Conservation (phyloP, 2,113 vertebrate genomes). For the Dasyornis broadbenti region DNA sequence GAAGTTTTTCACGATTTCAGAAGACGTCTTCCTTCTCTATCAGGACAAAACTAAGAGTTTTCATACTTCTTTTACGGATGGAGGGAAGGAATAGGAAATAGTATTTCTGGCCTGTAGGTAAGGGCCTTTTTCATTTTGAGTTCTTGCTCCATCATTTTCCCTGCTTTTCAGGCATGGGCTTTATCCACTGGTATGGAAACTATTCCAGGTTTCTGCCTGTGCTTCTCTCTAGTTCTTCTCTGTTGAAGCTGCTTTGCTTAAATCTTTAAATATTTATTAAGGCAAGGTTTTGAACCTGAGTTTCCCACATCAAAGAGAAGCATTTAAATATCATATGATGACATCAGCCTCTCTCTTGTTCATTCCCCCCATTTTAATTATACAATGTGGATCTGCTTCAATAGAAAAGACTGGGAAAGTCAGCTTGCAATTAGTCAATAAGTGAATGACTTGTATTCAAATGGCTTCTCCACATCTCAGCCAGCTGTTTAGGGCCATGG, state of each 20-base stretch:
- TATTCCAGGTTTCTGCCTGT: not conserved
- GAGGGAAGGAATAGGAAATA: not conserved
- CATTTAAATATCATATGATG: not conserved
- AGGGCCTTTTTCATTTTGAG: not conserved
- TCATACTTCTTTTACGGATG: not conserved
- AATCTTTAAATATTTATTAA: slow-evolving; percentile 25
- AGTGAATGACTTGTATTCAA: not conserved
- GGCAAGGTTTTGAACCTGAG: slow-evolving; percentile 8
- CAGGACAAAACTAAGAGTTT: not conserved
- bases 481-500: not conserved
- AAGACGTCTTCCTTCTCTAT: not conserved
- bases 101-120: not conserved
- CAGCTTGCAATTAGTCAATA: not conserved
- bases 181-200: not conserved
- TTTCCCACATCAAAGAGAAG: slow-evolving; percentile 5
- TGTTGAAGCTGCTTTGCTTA: not conserved
- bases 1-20: not conserved
- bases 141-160: not conserved
- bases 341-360: not conserved
- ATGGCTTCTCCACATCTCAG: not conserved
- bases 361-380: not conserved
- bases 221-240: not conserved
- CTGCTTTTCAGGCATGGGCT: fast-evolving
- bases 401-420: not conserved
- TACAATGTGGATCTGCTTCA: not conserved